Evolutionary conservation across 2,888 invertebrate genomes (phyloP).

Genomic region (Andrena bicolor): DNA sequence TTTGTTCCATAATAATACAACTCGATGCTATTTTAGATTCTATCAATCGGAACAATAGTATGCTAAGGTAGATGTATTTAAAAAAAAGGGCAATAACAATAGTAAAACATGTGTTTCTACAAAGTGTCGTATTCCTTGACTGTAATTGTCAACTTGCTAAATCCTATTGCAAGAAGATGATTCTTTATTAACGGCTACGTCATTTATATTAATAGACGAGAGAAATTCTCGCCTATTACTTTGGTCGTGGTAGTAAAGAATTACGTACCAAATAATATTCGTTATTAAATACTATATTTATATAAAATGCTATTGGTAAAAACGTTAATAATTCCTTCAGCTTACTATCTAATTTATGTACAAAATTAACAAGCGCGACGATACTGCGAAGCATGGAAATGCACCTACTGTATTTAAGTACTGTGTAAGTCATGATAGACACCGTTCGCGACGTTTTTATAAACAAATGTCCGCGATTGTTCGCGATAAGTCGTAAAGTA

Average conservation of each 20-base stretch:
- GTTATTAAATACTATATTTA: conserved; percentile 78
- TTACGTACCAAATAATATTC: conserved; percentile 78
- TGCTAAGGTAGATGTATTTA: conserved; percentile 7
- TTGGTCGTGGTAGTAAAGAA: conserved; percentile 82
- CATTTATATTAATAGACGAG: conserved; percentile 56
- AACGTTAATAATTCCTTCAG: conserved; percentile 71
- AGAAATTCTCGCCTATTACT: conserved; percentile 75
- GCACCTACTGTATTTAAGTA: conserved; percentile 23
- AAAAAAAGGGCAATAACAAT: conserved; percentile 20
- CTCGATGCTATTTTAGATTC: conserved; percentile 19
- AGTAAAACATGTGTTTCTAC: conserved; percentile 4
- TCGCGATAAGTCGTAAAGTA: conserved; percentile 31
- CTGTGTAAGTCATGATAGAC: conserved; percentile 20
- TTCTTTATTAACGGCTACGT: conserved; percentile 33
- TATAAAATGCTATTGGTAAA: conserved; percentile 80
- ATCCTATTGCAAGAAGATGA: conserved; percentile 20
- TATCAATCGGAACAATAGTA: conserved; percentile 15
- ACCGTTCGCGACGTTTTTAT: conserved; percentile 40
- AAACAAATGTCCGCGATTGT: conserved; percentile 14
- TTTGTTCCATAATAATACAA: conserved; percentile 5
- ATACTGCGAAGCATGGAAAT: conserved; percentile 52
- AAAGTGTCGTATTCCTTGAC: conserved; percentile 9
- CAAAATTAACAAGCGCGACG: conserved; percentile 78
- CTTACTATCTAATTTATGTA: conserved; percentile 78
- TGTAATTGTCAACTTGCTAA: conserved; percentile 10